Base-by-base conservation (phyloP, 2,113 vertebrate species). In the Callorhinus ursinus region DNA sequence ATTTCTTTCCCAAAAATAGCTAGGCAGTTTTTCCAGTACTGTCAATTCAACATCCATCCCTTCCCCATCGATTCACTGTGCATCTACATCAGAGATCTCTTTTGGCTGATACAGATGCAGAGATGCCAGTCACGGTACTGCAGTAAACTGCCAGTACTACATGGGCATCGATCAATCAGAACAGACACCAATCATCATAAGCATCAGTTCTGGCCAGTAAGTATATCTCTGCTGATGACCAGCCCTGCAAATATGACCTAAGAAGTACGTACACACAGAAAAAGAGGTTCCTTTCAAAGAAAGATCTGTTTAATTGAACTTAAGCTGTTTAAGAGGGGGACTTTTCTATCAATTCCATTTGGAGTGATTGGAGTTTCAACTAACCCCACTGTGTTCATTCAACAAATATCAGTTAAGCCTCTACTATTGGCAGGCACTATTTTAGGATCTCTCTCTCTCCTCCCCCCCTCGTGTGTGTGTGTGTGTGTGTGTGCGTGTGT, bases 261-360 rank as follows among this genome's bases (percentile, higher is more conserved):
- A 16, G 21, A 95, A 83, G n/a, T 84, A 87, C 31, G 59, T 42
- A 69, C 16, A 57, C 26, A 28, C n/a, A 55, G 2, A 22, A 36
- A 59, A 42, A 55, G 22, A 83, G 5, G 7, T 26, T 90, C 36
- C 13, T 83, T 51, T 85, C 49, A 51, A 95, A 90, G 79, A 76
- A 95, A 61, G 13, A 59, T 69, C 57, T 84, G 22, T 61, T 59
- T 65, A 53, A 85, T 11, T 63, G 69, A 97, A 71, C 26, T 86
- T 84, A 80, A 55, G 26, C 51, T 15, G 12, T 39, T 87, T 51
- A 46, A 87, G 67, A 59, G 21, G 15, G 42, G 1, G 15, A 55
- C 19, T 89, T 39, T 57, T 31, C 4, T 51, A 1, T 31, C 81
- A 72, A 12, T 87, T 65, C 31, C 46, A 39, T 28, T 86, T 90